Evolutionary conservation across 2,113 vertebrate species (phyloP), one percentile per base, ranked within the genome.

Genomic region (Pangasianodon gigas): DNA sequence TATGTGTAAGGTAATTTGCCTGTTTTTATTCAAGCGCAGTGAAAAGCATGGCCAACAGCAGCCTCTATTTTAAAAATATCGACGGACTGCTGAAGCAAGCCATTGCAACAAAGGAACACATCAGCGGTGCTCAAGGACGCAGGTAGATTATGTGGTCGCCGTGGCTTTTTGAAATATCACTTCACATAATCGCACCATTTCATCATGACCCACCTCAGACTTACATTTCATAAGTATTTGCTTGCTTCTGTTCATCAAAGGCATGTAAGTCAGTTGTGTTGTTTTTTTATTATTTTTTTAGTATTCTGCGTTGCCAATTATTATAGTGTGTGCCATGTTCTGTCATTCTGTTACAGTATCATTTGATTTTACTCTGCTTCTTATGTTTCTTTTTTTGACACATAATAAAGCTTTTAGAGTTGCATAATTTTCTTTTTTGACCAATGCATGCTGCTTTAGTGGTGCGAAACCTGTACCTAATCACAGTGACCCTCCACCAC

Each of bases 41-140:
- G 91, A 98, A 97, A 95, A 98, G 94, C 94, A 98, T 99, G 96
- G 96, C 97, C 0, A 98, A 98, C 94, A 99, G 98, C 95, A 96
- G 96, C 0, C 82, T 98, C 67, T 97, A 98, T 94, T 99, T 99
- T 96, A 97, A 96, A 94, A 99, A 97, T 90, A 97, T 99, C 0
- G 98, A 99, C 77, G 92, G 96, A 13, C 95, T 99, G 58, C 97
- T 99, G 21, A 92, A 96, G 3, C 97, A 97, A 2, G 95, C 97
- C 94, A 97, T 97, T 84, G 94, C 93, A 91, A 91, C 97, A 88
- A 98, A 97, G 92, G 97, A 98, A 7, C 96, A 97, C 94, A 97
- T 99, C 85, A 96, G 94, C 13, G 85, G 91, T 1, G 86, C 95
- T 7, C 98, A 97, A 94, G 96, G 97, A 92, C 97, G 97, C 93